Base-by-base conservation (phyloP, 2,797 vertebrate species). In the Phrynocephalus vlangalii region DNA sequence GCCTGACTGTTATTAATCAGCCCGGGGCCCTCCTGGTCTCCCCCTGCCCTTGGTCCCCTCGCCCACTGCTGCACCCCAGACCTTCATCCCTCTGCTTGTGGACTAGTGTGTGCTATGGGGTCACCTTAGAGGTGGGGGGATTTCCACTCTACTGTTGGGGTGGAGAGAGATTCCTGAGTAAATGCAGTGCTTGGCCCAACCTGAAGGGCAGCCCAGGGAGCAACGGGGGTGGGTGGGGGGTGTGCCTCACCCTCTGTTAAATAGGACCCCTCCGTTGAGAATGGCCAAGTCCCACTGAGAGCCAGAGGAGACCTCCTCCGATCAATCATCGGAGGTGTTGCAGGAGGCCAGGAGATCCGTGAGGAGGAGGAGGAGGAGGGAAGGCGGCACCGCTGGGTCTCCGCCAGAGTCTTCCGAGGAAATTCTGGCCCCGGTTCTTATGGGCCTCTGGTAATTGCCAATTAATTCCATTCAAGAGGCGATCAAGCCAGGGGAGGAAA, bases 311-410 rank as follows among this genome's bases (percentile, higher is more conserved):
- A 30, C 79, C 86, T 50, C 5, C 28, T 50, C 56, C 33, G 86
- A 88, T 94, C 87, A 11, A 92, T 93, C 84, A 0, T 0, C 11
- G 63, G 0, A 50, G 38, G 86, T 1, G 5, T 1, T 16, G 84
- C 87, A 56, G 91, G 84, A 90, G 93, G 94, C 92, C 91, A 28
- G 10, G 85, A 93, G 92, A 94, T 95, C 95, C 22, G 94, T 95
- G 92, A 0, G 0, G 63, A 70, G 0, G 60, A 92, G 80, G 88
- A 90, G 91, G 92, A 0, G 0, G 63, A 70, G 0, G 60, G 93
- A 82, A 89, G 91, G 91, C 94, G 90, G 89, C 86, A 79, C 15
- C 0, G 89, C 90, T 76, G 90, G 0, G 84, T 67, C 93, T 85
- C 90, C 48, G 84, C 83, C 18, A n/a, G 26, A 6, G 93, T 92